Evolutionary conservation across 2,797 vertebrate genomes (phyloP).

Genomic region (Xenops minutus): DNA sequence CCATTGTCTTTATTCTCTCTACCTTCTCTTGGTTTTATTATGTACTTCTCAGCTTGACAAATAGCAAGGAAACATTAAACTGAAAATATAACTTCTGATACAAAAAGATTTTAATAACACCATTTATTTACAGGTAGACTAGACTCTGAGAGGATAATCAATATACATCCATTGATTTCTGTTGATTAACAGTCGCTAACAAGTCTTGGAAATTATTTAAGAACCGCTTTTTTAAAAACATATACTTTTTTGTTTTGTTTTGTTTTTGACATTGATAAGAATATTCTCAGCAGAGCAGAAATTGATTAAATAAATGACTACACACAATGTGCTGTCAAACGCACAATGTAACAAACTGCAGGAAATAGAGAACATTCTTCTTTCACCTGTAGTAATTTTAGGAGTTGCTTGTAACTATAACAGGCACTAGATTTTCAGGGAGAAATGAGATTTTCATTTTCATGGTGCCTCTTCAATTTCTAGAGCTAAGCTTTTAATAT

Average conservation of each 20-base stretch:
- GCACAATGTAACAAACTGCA: neutral
- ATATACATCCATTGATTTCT: neutral
- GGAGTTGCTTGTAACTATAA: constrained; percentile 14
- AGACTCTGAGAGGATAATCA: neutral
- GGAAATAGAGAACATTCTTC: constrained; percentile 35
- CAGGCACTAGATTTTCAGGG: constrained; percentile 23
- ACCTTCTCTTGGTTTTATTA: neutral
- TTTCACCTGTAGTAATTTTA: constrained; percentile 22
- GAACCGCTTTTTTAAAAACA: neutral
- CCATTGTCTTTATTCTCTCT: neutral
- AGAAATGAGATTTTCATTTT: constrained; percentile 45
- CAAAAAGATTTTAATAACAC: constrained; percentile 13
- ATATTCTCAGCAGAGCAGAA: neutral
- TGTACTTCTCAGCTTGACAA: neutral
- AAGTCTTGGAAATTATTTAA: neutral
- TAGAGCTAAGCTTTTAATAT: constrained; percentile 27
- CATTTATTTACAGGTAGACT: neutral
- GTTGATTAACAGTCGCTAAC: neutral
- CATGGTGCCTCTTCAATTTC: constrained; percentile 10
- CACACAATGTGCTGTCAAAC: constrained; percentile 24
- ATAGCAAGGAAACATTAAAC: neutral
- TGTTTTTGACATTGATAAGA: neutral
- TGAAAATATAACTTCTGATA: neutral
- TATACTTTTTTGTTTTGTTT: neutral
- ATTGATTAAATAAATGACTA: constrained; percentile 31